A percentile compares a stretch with the other conserved stretches of the same genome.
Evolutionary conservation across 2,888 invertebrate genomes (phyloP).

Genomic region (Tridacna crocea): DNA sequence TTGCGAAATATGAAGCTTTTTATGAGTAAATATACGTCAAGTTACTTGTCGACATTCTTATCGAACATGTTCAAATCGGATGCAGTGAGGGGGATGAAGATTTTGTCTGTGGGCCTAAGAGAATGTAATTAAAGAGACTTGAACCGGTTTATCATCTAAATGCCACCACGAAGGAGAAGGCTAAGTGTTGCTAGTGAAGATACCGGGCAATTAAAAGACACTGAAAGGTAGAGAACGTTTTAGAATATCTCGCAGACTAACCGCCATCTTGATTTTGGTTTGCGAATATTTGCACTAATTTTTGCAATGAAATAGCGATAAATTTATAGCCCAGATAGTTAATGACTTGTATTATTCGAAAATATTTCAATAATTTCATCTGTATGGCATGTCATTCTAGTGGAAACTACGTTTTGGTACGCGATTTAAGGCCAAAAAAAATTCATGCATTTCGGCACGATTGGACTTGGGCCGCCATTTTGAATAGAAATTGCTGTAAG

Average conservation of each 20-base stretch:
- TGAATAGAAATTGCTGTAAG: background rate
- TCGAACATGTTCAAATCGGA: background rate
- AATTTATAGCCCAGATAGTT: too few relatives aligned
- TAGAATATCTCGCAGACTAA: conserved; percentile 34
- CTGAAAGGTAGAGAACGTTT: conserved; percentile 47
- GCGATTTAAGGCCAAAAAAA: too few relatives aligned
- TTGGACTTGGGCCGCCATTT: conserved; percentile 27
- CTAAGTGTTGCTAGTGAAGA: conserved; percentile 74
- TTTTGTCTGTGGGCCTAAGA: background rate
- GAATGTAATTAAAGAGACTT: background rate
- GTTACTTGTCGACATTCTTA: background rate
- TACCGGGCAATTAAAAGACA: conserved; percentile 40
- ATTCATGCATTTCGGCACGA: too few relatives aligned
- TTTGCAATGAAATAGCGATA: too few relatives aligned
- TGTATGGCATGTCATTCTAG: too few relatives aligned
- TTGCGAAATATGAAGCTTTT: too few relatives aligned
- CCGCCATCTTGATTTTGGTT: conserved; percentile 70
- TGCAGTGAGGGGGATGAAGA: background rate
- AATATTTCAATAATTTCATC: too few relatives aligned
- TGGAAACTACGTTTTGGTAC: too few relatives aligned
- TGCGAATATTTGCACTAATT: too few relatives aligned
- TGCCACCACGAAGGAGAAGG: conserved; percentile 76
- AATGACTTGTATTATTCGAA: too few relatives aligned
- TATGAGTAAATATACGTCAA: too few relatives aligned
- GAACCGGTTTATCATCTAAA: conserved; percentile 44